Evolutionary conservation across 2,888 invertebrate species (phyloP).

Genomic region (Blastobasis lacticolella): DNA sequence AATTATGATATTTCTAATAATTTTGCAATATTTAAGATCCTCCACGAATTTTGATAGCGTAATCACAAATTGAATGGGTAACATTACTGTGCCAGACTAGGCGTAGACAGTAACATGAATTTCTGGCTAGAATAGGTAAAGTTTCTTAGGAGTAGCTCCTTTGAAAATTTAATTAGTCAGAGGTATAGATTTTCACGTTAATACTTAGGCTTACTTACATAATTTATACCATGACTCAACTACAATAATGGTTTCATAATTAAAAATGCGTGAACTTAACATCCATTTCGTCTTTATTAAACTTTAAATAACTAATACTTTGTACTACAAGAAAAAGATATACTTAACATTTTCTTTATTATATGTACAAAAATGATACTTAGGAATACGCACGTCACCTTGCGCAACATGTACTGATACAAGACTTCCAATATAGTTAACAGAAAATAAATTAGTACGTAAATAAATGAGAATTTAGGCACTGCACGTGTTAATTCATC

Average conservation of each 20-base stretch:
- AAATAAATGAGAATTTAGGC: slow-evolving; percentile 66
- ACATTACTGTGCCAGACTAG: too few relatives aligned
- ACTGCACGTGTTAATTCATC: slow-evolving; percentile 63
- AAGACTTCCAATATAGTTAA: slow-evolving; percentile 35
- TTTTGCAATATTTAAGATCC: too few relatives aligned
- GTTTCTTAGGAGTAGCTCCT: too few relatives aligned
- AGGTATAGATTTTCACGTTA: too few relatives aligned
- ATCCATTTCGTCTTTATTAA: slow-evolving; percentile 71
- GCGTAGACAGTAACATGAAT: too few relatives aligned
- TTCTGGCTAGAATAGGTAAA: too few relatives aligned
- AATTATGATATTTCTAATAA: too few relatives aligned
- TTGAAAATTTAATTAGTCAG: too few relatives aligned
- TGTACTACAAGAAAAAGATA: slow-evolving; percentile 69
- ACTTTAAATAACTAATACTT: slow-evolving; percentile 60
- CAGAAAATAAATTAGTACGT: slow-evolving; percentile 28
- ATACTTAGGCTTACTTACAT: too few relatives aligned
- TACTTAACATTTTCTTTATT: slow-evolving; percentile 22
- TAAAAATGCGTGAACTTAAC: slow-evolving; percentile 32
- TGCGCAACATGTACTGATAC: slow-evolving; percentile 28
- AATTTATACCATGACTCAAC: too few relatives aligned
- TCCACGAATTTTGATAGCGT: too few relatives aligned
- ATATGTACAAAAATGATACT: slow-evolving; percentile 56
- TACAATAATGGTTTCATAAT: background rate
- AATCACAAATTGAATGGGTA: too few relatives aligned
- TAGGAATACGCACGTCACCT: slow-evolving; percentile 36